Base-by-base conservation (phyloP, 2,113 vertebrate genomes). In the Malurus cyaneus region DNA sequence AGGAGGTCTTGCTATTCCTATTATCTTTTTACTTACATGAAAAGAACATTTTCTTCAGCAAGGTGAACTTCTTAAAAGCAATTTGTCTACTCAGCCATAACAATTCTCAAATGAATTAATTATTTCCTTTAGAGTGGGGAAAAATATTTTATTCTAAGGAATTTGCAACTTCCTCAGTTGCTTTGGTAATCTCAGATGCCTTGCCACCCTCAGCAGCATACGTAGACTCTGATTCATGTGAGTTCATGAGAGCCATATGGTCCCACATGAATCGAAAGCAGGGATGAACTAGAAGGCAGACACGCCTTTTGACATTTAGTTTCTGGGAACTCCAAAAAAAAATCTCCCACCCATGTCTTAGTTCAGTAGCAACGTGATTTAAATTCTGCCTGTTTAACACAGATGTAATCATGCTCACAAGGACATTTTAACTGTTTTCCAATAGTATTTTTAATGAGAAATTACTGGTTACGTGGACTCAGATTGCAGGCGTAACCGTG, bases 221-320 rank as follows among this genome's bases (percentile, higher is more conserved):
- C 29, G 69, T 83, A 94, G 95, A 96, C 95, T 96, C 80, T 97
- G 95, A 96, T 93, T 97, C 95, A 95, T 93, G 74, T 57, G 36
- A 91, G 69, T 70, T 74, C 65, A 64, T 76, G 36, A 57, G 31
- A 76, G n/a, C 41, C 47, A 62, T 92, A 86, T 78, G 69, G 79
- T 84, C 86, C 78, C 53, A 47, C 50, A 61, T 49, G 36, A 80
- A 69, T 64, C 14, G n/a, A 79, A 92, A 93, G 46, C 49, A 70
- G 85, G 76, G 62, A 69, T 80, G 73, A 92, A 87, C 67, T 24
- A 72, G 86, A 69, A 29, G 2, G 79, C 52, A 94, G 94, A 96
- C 84, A 81, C 89, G 89, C 84, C 80, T 91, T 89, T 72, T 93
- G 95, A 96, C 92, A 65, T 88, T 89, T 76, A 31, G 36, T 74